Evolutionary conservation across 53 echinoderm and acorn worm species (phyloP).

Genomic region (Zoroaster sp.): DNA sequence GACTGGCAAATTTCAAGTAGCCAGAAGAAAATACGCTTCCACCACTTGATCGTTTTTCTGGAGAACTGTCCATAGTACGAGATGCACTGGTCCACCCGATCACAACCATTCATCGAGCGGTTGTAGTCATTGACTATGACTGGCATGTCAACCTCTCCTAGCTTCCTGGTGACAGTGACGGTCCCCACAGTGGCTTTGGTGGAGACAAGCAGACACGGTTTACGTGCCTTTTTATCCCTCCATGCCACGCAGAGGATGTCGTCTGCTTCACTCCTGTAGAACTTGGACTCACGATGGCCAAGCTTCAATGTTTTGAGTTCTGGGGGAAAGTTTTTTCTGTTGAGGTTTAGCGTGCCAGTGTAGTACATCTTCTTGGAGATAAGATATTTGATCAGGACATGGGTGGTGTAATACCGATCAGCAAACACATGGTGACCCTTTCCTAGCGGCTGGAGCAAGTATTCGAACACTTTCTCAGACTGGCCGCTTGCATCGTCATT

Average conservation of each 20-base stretch:
- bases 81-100: conserved; percentile 11
- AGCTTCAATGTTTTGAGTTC: conserved; percentile 52
- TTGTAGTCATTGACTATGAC: conserved; percentile 39
- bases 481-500: conserved; percentile 6
- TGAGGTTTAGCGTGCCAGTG: conserved; percentile 46
- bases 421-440: conserved; percentile 50
- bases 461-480: conserved; percentile 47
- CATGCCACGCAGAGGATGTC: no score
- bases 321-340: conserved; percentile 42
- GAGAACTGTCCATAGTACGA: conserved; percentile 59
- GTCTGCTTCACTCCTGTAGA: conserved; percentile 32
- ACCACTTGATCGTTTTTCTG: conserved; percentile 41
- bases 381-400: conserved; percentile 12
- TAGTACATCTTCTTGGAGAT: conserved; percentile 15
- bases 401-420: conserved; percentile 47
- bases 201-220: conserved; percentile 34
- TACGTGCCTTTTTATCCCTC: background rate
- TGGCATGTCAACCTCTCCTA: conserved; percentile 34
- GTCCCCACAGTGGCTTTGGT: conserved; percentile 23
- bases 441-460: conserved; percentile 11
- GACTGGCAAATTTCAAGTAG: conserved; percentile 44
- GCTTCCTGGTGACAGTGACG: background rate
- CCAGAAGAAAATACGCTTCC: conserved; percentile 49
- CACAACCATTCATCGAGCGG: conserved; percentile 46
- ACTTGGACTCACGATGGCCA: background rate